Evolutionary conservation across 2,797 vertebrate genomes (phyloP).

Genomic region (Lithobates pipiens): DNA sequence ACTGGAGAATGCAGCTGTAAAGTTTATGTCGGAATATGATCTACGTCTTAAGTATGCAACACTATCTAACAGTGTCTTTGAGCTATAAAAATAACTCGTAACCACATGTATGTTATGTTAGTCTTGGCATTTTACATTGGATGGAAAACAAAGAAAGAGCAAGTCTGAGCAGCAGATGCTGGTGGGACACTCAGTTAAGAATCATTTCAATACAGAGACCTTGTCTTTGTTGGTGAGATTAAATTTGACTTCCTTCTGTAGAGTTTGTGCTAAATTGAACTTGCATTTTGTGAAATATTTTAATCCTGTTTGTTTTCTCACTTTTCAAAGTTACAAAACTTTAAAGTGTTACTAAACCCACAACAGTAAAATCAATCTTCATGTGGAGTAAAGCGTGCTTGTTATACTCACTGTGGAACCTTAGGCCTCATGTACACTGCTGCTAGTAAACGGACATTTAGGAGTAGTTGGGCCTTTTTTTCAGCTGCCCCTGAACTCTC

Average conservation of each 20-base stretch:
- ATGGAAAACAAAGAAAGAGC: constrained; percentile 27
- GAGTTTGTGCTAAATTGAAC: neutral
- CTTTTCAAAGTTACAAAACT: neutral
- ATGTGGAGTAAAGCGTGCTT: no score
- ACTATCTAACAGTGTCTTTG: constrained; percentile 46
- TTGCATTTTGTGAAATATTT: neutral
- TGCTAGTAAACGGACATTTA: no score
- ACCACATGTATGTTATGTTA: constrained; percentile 21
- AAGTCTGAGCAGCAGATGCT: constrained; percentile 51
- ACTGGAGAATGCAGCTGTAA: constrained; percentile 35
- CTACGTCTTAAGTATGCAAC: constrained; percentile 37
- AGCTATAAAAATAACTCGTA: constrained; percentile 57
- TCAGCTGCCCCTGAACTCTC: no score
- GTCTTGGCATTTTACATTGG: constrained; percentile 31
- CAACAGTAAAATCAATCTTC: no score
- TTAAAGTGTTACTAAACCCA: no score
- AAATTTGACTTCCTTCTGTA: neutral
- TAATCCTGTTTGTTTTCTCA: neutral
- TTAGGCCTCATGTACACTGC: no score
- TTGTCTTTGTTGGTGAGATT: neutral
- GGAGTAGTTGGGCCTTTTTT: no score
- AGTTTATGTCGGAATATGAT: constrained; percentile 42
- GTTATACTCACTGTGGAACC: no score
- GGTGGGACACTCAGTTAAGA: constrained; percentile 34
- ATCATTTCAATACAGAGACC: constrained; percentile 25